These are phyloP conservation scores for Schizopygopsis pylzovi DNA, from an alignment of 2,797 vertebrate species.

Conservation along the genomic window DNA sequence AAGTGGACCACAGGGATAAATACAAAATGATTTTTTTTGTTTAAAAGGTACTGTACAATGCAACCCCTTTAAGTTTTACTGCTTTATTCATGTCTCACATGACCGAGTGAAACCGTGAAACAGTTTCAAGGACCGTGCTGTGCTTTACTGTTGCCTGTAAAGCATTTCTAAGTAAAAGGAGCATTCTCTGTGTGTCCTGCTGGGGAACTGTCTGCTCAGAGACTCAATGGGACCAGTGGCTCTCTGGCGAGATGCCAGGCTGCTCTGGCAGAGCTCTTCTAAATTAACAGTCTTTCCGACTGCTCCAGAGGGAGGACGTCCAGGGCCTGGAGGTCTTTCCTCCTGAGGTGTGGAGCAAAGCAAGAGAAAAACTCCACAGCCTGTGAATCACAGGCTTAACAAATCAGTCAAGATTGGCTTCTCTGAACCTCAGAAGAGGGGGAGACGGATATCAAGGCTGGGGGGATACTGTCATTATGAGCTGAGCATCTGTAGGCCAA, in stretches of 20 bases:
- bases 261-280: conserved; percentile 81
- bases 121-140: conserved; percentile 68
- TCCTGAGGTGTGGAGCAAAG: conserved; percentile 71
- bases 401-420: conserved; percentile 81
- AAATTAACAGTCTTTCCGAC: conserved; percentile 81
- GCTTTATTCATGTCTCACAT: conserved; percentile 72
- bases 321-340: conserved; percentile 70
- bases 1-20: conserved; percentile 1
- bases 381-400: conserved; percentile 79
- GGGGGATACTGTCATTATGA: conserved; percentile 56
- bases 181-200: conserved; percentile 80
- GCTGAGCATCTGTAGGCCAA: conserved; percentile 72
- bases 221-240: conserved; percentile 77
- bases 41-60: neutral
- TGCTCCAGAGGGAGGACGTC: conserved; percentile 76
- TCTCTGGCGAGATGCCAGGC: conserved; percentile 82
- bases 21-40: neutral
- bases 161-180: conserved; percentile 79
- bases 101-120: conserved; percentile 10
- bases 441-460: conserved; percentile 68
- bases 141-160: conserved; percentile 79
- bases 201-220: conserved; percentile 53
- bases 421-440: conserved; percentile 65
- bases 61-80: conserved; percentile 73
- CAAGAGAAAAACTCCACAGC: conserved; percentile 69